Evolutionary conservation across 1,140 invertebrate species (phyloP), one percentile per base, ranked within the genome.

Genomic region (Chelonus insularis): DNA sequence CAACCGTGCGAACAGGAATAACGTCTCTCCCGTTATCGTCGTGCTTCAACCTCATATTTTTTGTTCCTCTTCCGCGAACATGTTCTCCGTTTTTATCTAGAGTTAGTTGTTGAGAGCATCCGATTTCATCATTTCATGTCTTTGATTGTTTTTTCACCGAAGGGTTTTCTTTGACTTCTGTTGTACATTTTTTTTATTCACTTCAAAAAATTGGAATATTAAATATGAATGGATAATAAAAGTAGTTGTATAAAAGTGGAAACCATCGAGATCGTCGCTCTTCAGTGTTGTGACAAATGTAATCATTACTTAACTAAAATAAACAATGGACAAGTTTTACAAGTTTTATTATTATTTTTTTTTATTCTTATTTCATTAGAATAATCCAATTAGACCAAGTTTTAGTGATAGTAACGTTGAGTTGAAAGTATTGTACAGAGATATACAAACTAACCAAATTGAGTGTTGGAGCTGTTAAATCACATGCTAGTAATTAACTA

Each of bases 21-120:
- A 41, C 47, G 48, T 52, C 18, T 37, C 21, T 68, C 59, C 68
- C 68, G 68, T 68, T 70, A 70, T 68, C 45, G 48, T 55, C 56
- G 45, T 34, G 16, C 7, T 1, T 8, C 8, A 21, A 32, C 32
- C 54, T 51, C 43, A 37, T 45, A 57, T 20, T 37, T 16, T 16
- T 45, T 36, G 36, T 20, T 45, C n/a, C 12, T 20, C 18, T 34
- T 21, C 20, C 5, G 47, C 18, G 45, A 50, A 50, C 2, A 21
- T 12, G 5, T 36, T 37, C 14, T 43, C 20, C 20, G 14, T 32
- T 14, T 55, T 25, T 16, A 20, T 20, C 16, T 9, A 18, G 18
- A 43, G 8, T 29, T 41, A 6, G 21, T 39, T 18, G 25, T n/a
- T 52, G 12, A 12, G 29, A 32, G 29, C 14, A 29, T 48, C 18